Evolutionary conservation across 2,113 vertebrate genomes (phyloP), one percentile per base, ranked within the genome.

Genomic region (Cnemophilus loriae): DNA sequence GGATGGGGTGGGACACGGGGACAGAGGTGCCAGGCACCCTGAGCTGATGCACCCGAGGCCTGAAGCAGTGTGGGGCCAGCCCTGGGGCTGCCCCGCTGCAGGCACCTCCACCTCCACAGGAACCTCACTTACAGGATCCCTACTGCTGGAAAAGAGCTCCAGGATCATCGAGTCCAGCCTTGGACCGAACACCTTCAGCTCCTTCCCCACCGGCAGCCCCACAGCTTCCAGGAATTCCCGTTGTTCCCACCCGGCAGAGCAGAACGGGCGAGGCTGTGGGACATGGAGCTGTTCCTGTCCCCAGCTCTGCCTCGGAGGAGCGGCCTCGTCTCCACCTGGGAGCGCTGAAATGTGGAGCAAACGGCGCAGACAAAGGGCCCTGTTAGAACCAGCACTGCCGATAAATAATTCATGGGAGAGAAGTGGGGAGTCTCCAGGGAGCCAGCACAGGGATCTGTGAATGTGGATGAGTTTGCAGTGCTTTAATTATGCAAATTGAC

Each of bases 401-500:
- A 91, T 97, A 88, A 96, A 97, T 96, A 94, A 96, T 97, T 94
- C 95, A 96, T 96, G 68, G 83, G 12, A 90, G 88, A 78, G 95
- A 84, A 95, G 88, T 56, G 79, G 92, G 41, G 92, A 81, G 73
- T 93, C 95, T 93, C 92, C 26, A 57, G 96, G 96, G 96, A 97
- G 93, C 96, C 90, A 83, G 95, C 19, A 1, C 79, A 53, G 83
- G 93, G 85, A 96, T 95, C 85, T 95, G 96, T 67, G 90, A 94
- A 96, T 88, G 90, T 61, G 95, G 85, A 96, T 92, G 95, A 95
- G 95, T 95, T 96, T 93, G 95, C 95, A 96, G 92, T n/a, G 95
- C 92, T 96, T 97, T 96, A 97, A 97, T 96, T 96, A 97, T 96
- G 95, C 85, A 96, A 96, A 96, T 95, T 95, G 95, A 96, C 95